These are phyloP conservation scores for Pionites leucogaster DNA, from an alignment of 2,113 vertebrate genomes.

Conservation along the genomic window DNA sequence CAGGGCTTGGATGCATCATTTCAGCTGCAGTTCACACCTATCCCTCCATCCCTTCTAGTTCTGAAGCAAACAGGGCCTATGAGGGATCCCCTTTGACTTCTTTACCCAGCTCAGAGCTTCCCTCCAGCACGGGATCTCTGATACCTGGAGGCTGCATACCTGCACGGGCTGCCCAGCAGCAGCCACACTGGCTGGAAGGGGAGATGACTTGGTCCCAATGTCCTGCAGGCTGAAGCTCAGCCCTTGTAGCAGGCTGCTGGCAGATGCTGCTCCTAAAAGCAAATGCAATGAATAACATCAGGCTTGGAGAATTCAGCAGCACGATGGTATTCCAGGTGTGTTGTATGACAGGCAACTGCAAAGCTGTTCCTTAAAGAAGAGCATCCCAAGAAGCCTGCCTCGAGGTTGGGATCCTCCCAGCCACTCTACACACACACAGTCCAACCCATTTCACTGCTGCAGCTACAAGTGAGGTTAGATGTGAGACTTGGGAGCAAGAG, in stretches of 20 bases:
- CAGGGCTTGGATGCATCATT: neutral
- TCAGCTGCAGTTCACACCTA: neutral
- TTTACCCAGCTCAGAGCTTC: neutral
- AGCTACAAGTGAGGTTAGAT: neutral
- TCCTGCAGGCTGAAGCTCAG: conserved; percentile 98
- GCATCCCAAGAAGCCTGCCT: neutral
- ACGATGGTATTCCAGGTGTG: neutral
- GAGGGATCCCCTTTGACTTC: neutral
- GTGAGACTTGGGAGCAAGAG: neutral
- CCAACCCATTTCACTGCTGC: neutral
- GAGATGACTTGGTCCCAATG: conserved; percentile 86
- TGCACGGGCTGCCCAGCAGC: conserved; percentile 61
- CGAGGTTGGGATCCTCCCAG: neutral
- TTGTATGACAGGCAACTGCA: rapidly evolving
- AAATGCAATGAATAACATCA: rapidly evolving
- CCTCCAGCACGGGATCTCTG: neutral
- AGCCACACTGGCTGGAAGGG: conserved; percentile 73
- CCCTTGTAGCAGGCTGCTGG: conserved; percentile 95
- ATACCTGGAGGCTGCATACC: conserved; percentile 45
- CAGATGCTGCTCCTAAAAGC: conserved; percentile 83
- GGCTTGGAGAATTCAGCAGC: neutral
- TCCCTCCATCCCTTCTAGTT: neutral
- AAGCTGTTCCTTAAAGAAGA: neutral
- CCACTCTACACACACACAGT: neutral
- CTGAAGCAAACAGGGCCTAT: neutral